phyloP scores from a whole-genome alignment of 2,797 vertebrate species.

The Bufotes viridis region DNA sequence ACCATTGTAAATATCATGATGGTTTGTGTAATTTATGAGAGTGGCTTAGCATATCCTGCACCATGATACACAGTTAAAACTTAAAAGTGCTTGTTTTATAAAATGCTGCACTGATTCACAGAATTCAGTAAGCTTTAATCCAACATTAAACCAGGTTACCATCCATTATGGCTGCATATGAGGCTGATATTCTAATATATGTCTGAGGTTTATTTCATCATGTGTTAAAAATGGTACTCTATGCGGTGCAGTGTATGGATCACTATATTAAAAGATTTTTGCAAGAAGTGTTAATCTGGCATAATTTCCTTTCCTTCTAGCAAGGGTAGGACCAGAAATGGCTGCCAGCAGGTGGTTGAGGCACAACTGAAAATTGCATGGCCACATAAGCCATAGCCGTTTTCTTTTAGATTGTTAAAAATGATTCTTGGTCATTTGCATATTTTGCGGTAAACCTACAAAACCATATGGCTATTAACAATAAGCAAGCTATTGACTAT shows the following conservation, averaged over 20 bases:
- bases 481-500: no score
- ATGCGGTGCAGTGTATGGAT: not conserved
- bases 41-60: slow-evolving; percentile 67
- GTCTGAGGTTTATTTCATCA: slow-evolving; percentile 36
- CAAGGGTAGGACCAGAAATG: not conserved
- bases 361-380: no score
- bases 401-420: no score
- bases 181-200: slow-evolving; percentile 59
- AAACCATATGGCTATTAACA: no score
- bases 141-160: slow-evolving; percentile 71
- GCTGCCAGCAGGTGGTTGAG: no score
- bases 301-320: slow-evolving; percentile 8
- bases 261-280: slow-evolving; percentile 26
- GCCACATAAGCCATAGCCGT: no score
- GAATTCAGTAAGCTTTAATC: slow-evolving; percentile 73
- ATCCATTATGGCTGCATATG: slow-evolving; percentile 63
- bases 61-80: slow-evolving; percentile 60
- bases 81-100: slow-evolving; percentile 62
- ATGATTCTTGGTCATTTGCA: no score
- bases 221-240: slow-evolving; percentile 29
- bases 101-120: slow-evolving; percentile 70
- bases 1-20: slow-evolving; percentile 77
- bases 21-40: slow-evolving; percentile 67
- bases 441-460: no score
- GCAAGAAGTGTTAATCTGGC: slow-evolving; percentile 7